phyloP scores from a whole-genome alignment of 2,113 vertebrate genomes.

The Ariopsis seemanni region DNA sequence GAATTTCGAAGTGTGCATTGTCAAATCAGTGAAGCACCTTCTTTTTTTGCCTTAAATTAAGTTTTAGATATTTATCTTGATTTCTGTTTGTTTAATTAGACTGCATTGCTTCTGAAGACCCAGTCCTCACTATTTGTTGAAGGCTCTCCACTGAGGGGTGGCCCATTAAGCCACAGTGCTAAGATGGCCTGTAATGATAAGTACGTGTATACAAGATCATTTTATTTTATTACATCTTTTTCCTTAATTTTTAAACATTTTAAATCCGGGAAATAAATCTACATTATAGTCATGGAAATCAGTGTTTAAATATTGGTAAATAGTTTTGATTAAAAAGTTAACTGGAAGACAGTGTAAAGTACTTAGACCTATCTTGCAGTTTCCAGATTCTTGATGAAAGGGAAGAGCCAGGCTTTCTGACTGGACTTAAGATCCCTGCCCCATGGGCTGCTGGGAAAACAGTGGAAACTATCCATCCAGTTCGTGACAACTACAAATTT shows the following conservation, averaged over 20 bases:
- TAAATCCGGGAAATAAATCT: not conserved
- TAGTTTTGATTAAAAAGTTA: not conserved
- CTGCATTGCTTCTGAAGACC: constrained; percentile 93
- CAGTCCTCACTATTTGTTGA: constrained; percentile 89
- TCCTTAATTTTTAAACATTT: not conserved
- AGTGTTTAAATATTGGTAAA: not conserved
- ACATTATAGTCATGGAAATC: not conserved
- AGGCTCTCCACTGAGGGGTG: constrained; percentile 68
- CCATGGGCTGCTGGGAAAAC: constrained; percentile 98
- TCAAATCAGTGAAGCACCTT: not conserved
- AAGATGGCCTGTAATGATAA: constrained; percentile 78
- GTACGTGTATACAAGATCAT: constrained; percentile 56
- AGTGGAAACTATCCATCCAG: constrained; percentile 95
- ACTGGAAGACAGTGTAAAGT: not conserved
- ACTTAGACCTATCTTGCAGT: constrained; percentile 34
- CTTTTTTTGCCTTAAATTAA: constrained; percentile 24
- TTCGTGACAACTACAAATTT: constrained; percentile 98
- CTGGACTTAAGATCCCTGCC: constrained; percentile 95
- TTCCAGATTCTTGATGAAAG: constrained; percentile 92
- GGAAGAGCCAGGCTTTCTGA: constrained; percentile 95
- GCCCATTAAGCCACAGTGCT: constrained; percentile 75
- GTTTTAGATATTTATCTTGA: not conserved
- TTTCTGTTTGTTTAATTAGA: constrained; percentile 73
- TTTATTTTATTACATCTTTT: not conserved
- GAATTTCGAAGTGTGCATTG: not conserved